Evolutionary conservation across 2,888 invertebrate genomes (phyloP), one percentile per base, ranked within the genome.

Genomic region (Metopia argyrocephala): DNA sequence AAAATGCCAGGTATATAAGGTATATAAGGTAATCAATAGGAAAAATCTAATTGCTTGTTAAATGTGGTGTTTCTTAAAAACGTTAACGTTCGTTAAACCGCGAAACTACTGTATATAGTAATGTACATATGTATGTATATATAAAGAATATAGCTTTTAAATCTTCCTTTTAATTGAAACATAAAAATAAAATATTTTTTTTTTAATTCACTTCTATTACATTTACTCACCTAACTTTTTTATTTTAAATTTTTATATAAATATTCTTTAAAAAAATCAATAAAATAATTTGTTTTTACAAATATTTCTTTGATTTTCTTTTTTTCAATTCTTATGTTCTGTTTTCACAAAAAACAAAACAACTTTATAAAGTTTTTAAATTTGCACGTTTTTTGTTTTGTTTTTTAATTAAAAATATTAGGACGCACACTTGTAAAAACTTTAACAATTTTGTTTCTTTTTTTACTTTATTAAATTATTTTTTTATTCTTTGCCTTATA

Each of bases 361-460:
- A 64, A n/a, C 21, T 75, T 54, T 56, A 65, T 59, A 69, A 3
- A n/a, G 56, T 66, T 78, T 74, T 74, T 50, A 38, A 65, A 81
- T 66, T 81, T 76, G 76, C 59, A 69, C 76, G 80, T 69, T 73
- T 56, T 68, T 27, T 20, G 21, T 66, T 52, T 6, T 15, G 9
- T 2, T 2, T 38, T 12, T 15, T 38, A 38, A 38, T 12, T 12
- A 38, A 9, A 38, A 38, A 38, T 12, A 48, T 50, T 23, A 38
- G 50, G n/a, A 61, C 80, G 65, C 65, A 54, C 59, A 81, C 78
- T 81, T 56, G 23, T 74, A 78, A 81, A 79, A 76, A 81, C 69
- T 74, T 54, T 21, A 48, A 69, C 20, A 46, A 23, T 46, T 45
- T 64, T 56, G 52, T 31, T 69, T 31, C 46, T n/a, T 52, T 21